Conservation (phyloP, 1,140 invertebrate genomes). For the Artemia franciscana region DNA sequence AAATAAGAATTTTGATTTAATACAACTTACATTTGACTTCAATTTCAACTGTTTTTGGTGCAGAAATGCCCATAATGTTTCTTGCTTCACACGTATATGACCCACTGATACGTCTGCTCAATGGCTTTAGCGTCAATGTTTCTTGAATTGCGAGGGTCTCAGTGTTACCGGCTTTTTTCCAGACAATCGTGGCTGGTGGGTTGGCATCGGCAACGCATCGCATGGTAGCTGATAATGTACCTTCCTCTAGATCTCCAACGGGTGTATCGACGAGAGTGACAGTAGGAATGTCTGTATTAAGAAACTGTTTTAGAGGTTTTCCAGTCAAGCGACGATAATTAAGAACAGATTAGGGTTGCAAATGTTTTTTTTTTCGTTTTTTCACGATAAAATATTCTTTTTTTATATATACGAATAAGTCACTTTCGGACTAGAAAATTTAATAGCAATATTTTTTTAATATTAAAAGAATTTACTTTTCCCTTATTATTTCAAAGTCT, state of each 20-base stretch:
- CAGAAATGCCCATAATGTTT: constrained; percentile 51
- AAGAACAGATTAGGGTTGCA: background rate
- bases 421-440: too few relatives aligned
- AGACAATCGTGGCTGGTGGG: constrained; percentile 56
- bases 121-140: constrained; percentile 38
- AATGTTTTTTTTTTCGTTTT: background rate
- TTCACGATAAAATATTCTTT: background rate
- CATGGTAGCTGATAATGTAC: constrained; percentile 45
- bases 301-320: too few relatives aligned
- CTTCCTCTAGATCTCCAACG: constrained; percentile 49
- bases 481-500: too few relatives aligned
- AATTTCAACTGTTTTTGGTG: constrained; percentile 47
- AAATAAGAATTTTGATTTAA: too few relatives aligned
- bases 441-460: too few relatives aligned
- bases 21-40: constrained; percentile 62
- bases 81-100: constrained; percentile 57
- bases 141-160: constrained; percentile 27
- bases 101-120: constrained; percentile 37
- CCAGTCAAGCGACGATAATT: background rate
- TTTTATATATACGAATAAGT: too few relatives aligned
- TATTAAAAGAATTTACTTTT: too few relatives aligned
- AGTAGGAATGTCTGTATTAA: constrained; percentile 50
- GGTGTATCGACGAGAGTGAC: constrained; percentile 41
- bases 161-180: constrained; percentile 36
- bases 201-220: constrained; percentile 61